These are phyloP conservation scores for Hydriomena furcata DNA, from an alignment of 2,888 invertebrate species.

Conservation along the genomic window DNA sequence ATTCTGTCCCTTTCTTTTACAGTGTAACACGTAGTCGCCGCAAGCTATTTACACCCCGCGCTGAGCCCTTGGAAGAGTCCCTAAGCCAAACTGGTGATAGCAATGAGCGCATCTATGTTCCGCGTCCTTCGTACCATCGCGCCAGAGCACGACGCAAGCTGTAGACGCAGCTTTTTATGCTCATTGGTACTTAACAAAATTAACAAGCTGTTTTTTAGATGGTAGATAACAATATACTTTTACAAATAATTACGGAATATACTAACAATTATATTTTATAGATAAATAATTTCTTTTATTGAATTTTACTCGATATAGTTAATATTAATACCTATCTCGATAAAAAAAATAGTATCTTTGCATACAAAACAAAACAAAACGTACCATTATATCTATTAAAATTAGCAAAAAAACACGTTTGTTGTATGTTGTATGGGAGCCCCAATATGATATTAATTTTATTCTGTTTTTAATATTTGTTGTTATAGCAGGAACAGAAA, in stretches of 20 bases:
- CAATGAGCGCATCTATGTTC: conserved; percentile 58
- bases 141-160: conserved; percentile 65
- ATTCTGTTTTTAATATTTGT: too few relatives aligned
- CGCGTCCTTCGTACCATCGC: conserved; percentile 71
- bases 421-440: too few relatives aligned
- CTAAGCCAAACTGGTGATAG: conserved; percentile 51
- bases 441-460: too few relatives aligned
- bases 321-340: too few relatives aligned
- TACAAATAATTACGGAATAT: conserved; percentile 1
- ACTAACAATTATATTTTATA: not conserved
- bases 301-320: too few relatives aligned
- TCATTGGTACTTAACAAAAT: not conserved
- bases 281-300: not conserved
- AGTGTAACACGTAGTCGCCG: conserved; percentile 70
- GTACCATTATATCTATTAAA: too few relatives aligned
- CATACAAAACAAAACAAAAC: too few relatives aligned
- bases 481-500: too few relatives aligned
- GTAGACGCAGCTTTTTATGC: conserved; percentile 29
- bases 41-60: conserved; percentile 75
- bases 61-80: conserved; percentile 70
- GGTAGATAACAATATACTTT: not conserved
- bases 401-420: too few relatives aligned
- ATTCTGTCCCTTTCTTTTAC: conserved; percentile 15
- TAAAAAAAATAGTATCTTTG: too few relatives aligned
- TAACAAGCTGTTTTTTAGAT: not conserved